Base-by-base conservation (phyloP, 1,140 invertebrate genomes). In the Sitobion miscanthi region DNA sequence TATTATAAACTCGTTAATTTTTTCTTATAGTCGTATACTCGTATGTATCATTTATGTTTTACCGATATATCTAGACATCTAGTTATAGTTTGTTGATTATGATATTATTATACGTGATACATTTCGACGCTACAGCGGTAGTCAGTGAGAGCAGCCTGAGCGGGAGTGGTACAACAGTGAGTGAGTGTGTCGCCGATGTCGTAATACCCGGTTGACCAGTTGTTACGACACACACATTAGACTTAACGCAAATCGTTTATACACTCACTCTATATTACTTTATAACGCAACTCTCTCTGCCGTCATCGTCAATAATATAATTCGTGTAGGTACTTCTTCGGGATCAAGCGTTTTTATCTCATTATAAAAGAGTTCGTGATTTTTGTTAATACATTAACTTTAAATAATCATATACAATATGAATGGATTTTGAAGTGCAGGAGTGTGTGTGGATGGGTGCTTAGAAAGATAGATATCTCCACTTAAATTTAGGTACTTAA, bases 251-350 rank as follows among this genome's bases (percentile, higher is more conserved):
- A 77, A 77, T 77, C 62, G 62, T 77, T 77, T 77, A 35, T 77
- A 77, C 62, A 77, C 62, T 77, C 62, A 77, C 62, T 77, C 62
- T 77, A 77, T n/a, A n/a, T 77, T 77, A 77, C 62, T 77, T n/a
- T 30, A 69, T n/a, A 77, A 77, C 14, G 62, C n/a, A 77, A 77
- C 62, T 77, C 62, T 77, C 62, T 77, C 62, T 77, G n/a, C 30
- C n/a, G n/a, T 25, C 25, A 25, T 8, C 25, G 62, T 17, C 30
- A 77, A 77, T 77, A 77, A n/a, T 77, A 77, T n/a, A 77, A n/a
- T 62, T 69, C 30, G 14, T n/a, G 30, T 5, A n/a, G 4, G n/a
- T n/a, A 77, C 62, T 77, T 77, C 14, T 17, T n/a, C 30, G 30
- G n/a, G n/a, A 77, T 35, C 17, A n/a, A 77, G 14, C 14, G 30